These are phyloP conservation scores for Nomia melanderi DNA, from an alignment of 1,140 invertebrate genomes.

Conservation along the genomic window DNA sequence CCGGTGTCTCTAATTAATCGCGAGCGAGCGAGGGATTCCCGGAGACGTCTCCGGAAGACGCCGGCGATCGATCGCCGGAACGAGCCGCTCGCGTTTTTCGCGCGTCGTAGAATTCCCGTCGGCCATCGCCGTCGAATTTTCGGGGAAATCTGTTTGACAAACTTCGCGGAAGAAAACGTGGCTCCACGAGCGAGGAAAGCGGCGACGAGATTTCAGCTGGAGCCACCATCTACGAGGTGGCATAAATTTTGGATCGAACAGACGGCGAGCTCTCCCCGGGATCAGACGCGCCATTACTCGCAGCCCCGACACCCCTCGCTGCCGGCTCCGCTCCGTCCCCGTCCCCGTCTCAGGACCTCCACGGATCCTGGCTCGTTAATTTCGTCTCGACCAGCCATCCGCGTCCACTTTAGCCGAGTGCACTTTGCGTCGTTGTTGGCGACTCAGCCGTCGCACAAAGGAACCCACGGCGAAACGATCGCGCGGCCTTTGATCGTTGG, in stretches of 20 bases:
- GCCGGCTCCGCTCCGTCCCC: too few relatives aligned
- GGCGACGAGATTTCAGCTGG: neutral
- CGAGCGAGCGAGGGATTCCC: constrained; percentile 38
- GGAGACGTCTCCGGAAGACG: neutral
- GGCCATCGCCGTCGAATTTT: too few relatives aligned
- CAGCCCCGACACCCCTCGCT: constrained; percentile 57
- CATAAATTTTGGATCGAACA: constrained; percentile 67
- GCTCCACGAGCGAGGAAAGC: neutral
- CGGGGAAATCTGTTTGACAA: too few relatives aligned
- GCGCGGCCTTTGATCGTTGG: constrained; percentile 48
- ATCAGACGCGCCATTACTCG: constrained; percentile 5
- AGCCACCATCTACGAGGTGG: neutral
- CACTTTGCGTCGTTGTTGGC: constrained; percentile 49
- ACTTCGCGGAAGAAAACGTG: too few relatives aligned
- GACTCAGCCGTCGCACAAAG: constrained; percentile 40
- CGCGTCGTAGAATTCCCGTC: neutral
- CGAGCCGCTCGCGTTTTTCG: neutral
- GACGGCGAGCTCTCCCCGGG: neutral
- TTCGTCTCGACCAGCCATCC: constrained; percentile 64
- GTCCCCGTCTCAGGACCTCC: constrained; percentile 60
- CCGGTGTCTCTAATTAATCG: constrained; percentile 54
- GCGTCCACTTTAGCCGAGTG: constrained; percentile 56
- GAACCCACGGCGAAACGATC: constrained; percentile 44
- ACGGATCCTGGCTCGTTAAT: constrained; percentile 70
- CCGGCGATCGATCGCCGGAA: constrained; percentile 18